Evolutionary conservation across 2,113 vertebrate species (phyloP).

Genomic region (Junco hyemalis): DNA sequence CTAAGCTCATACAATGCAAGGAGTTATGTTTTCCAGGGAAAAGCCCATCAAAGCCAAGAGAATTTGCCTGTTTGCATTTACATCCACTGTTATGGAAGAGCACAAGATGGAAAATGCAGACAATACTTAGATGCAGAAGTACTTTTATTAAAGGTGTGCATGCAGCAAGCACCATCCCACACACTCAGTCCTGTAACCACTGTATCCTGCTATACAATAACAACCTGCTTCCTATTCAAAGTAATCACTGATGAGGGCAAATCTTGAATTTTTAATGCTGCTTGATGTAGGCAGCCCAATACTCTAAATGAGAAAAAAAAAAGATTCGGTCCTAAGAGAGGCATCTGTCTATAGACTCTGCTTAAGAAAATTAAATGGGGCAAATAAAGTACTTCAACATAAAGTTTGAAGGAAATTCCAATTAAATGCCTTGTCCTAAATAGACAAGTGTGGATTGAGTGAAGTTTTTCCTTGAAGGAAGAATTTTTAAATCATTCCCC

Average conservation of each 20-base stretch:
- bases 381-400: conserved; percentile 2
- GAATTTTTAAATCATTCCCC: not conserved
- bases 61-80: not conserved
- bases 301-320: not conserved
- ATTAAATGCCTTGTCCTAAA: conserved; percentile 13
- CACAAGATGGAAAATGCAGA: not conserved
- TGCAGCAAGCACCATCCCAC: not conserved
- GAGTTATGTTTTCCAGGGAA: conserved; percentile 1
- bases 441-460: not conserved
- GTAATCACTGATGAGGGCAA: conserved; percentile 39
- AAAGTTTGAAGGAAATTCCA: conserved; percentile 7
- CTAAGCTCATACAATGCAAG: not conserved
- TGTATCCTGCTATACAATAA: not conserved
- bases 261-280: conserved; percentile 39
- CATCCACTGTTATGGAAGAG: not conserved
- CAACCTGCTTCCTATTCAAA: not conserved
- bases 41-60: conserved; percentile 14
- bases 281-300: not conserved
- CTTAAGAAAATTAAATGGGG: conserved; percentile 31
- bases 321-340: not conserved
- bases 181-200: not conserved
- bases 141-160: not conserved
- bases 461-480: not conserved
- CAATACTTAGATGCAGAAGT: not conserved
- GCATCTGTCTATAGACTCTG: not conserved